Evolutionary conservation across 2,888 invertebrate species (phyloP), one percentile per base, ranked within the genome.

Genomic region (Dusona sp.): DNA sequence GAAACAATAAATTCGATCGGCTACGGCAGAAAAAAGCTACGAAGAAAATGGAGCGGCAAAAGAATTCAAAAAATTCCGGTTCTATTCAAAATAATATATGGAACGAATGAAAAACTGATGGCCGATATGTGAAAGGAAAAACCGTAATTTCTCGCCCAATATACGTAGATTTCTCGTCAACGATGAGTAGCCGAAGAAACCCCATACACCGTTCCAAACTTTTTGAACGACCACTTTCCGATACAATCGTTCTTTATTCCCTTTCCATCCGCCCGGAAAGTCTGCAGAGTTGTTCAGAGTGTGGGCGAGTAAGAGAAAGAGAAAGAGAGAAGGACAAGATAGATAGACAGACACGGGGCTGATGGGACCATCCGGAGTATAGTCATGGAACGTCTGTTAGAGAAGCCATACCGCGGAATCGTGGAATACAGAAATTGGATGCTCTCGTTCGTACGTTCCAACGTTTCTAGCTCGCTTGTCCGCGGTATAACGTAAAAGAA

Each of bases 311-410:
- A 29, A 54, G 67, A 48, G 64, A 61, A 68, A 51, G 64, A 57
- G 65, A 70, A 78, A 64, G 84, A 64, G n/a, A 64, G 61, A 64
- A 68, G 72, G 38, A 79, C 51, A 74, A 51, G 29, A 9, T 42
- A 68, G 84, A 65, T 84, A 29, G 84, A 70, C 38, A 64, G 72
- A 68, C 48, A 42, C 72, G 51, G 70, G 57, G 45, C 25, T 81
- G 73, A 79, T 64, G 80, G 65, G 65, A 65, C 64, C 80, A 81
- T 81, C 51, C 73, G 73, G 73, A 65, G 80, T 48, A 25, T 51
- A 45, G 33, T 81, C 45, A 65, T 67, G 51, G 67, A 48, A 79
- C 72, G 74, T 73, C 90, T 89, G 90, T 89, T 89, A 75, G 65
- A 74, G 88, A 87, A 83, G 87, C 88, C 85, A 75, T 77, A 81